Evolutionary conservation across 1,140 invertebrate genomes (phyloP), one percentile per base, ranked within the genome.

Genomic region (Charaxes varanes): DNA sequence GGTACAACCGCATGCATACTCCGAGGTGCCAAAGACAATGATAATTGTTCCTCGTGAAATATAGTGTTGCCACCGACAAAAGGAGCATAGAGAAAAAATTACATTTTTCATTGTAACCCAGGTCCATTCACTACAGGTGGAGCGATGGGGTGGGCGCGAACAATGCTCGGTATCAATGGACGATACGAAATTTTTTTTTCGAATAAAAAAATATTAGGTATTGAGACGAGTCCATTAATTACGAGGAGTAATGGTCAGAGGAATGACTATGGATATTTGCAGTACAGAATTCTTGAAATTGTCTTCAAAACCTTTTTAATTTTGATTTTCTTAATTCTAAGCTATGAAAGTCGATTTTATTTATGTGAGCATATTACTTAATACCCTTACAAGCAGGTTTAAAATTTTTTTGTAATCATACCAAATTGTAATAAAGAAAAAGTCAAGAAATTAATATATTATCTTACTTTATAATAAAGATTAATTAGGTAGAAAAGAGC

Each of bases 41-140:
- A 74, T 79, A 78, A 80, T 82, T 80, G 78, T 80, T 64, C 71
- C 68, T 68, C 55, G 56, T 80, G 73, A 82, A 76, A 74, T 80
- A 80, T 82, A 79, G 76, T 63, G 62, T 70, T 78, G 73, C 78
- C 69, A 74, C 69, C 62, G 74, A 72, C 73, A 82, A 82, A 78
- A 71, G 62, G 40, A 62, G 48, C 53, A 59, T 57, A 56, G 43
- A 54, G 53, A 70, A 62, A 67, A 77, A 71, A 61, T 59, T 61
- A 66, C 47, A 72, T 71, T 79, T 77, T 71, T 81, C 67, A 67
- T 74, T 78, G 71, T 74, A 59, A 60, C 34, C 37, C 34, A 33
- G 31, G 61, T 48, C 67, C 71, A 82, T 82, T 82, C 63, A 82
- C 49, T 62, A 72, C 72, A 81, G 77, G 73, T 76, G 67, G 52